Evolutionary conservation across 2,797 vertebrate species (phyloP).

Genomic region (Pyrocephalus nanus): DNA sequence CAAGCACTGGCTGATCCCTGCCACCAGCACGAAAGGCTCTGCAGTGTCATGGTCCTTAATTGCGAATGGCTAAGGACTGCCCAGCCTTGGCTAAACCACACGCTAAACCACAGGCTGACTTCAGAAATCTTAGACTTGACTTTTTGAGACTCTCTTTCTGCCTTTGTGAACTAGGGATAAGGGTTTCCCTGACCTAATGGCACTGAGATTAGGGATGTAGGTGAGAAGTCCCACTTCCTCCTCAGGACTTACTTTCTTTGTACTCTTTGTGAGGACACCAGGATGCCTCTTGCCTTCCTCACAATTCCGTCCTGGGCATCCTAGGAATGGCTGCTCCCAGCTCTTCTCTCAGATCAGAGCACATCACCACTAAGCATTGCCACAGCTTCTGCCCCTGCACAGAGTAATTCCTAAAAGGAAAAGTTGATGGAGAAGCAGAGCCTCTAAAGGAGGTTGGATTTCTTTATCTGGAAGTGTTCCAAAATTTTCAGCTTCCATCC

Average conservation of each 20-base stretch:
- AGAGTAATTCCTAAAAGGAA: not conserved
- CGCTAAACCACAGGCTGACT: not conserved
- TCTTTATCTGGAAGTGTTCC: not conserved
- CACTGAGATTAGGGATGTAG: not conserved
- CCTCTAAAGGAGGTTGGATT: not conserved
- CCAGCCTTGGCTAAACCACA: not conserved
- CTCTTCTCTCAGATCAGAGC: not conserved
- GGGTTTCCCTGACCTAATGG: not conserved
- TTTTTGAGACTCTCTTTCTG: not conserved
- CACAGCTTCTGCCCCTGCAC: accelerated
- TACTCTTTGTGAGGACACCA: not conserved
- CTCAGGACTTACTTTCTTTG: accelerated
- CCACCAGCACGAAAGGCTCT: not conserved
- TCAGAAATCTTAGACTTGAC: not conserved
- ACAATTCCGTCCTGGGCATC: not conserved
- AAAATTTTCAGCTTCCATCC: not conserved
- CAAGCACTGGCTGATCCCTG: not conserved
- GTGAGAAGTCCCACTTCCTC: not conserved
- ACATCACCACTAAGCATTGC: not conserved
- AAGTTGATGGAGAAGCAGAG: not conserved
- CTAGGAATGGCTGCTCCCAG: not conserved
- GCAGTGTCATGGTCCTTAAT: not conserved
- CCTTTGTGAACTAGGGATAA: not conserved
- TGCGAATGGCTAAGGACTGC: not conserved
- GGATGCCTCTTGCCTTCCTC: not conserved